Conservation (phyloP, 2,113 vertebrate species). For the Enhydra lutris region DNA sequence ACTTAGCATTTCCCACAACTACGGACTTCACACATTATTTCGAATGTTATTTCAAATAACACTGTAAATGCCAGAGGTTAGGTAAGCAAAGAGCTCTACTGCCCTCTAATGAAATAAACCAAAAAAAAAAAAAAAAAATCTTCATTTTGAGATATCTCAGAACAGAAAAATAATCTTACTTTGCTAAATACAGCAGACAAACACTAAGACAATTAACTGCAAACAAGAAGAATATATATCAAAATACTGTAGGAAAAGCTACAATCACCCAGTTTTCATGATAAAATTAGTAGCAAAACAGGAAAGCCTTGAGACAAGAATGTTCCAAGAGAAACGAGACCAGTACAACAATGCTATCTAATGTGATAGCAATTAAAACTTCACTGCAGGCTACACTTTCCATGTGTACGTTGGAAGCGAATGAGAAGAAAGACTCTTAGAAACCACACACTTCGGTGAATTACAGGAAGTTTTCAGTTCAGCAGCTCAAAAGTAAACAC, state of each 20-base stretch:
- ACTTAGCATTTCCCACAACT: constrained; percentile 76
- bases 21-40: constrained; percentile 75
- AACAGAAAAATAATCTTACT: constrained; percentile 8
- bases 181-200: constrained; percentile 10
- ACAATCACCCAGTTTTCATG: constrained; percentile 4
- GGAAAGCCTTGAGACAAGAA: constrained; percentile 59
- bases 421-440: constrained; percentile 22
- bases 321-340: constrained; percentile 48
- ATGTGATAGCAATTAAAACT: constrained; percentile 35
- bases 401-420: constrained; percentile 18
- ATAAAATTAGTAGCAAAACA: constrained; percentile 58
- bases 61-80: background rate
- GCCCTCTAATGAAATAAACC: constrained; percentile 82
- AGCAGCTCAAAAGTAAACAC: background rate
- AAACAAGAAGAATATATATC: background rate
- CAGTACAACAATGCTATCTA: constrained; percentile 63
- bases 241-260: constrained; percentile 41
- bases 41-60: constrained; percentile 57
- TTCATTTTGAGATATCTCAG: background rate
- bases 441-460: background rate
- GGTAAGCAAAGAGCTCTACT: constrained; percentile 76
- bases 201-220: constrained; percentile 39
- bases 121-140: background rate
- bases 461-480: constrained; percentile 8
- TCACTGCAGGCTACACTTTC: background rate